phyloP scores from a whole-genome alignment of 2,113 vertebrate species.

The Leptobrachium leishanense region DNA sequence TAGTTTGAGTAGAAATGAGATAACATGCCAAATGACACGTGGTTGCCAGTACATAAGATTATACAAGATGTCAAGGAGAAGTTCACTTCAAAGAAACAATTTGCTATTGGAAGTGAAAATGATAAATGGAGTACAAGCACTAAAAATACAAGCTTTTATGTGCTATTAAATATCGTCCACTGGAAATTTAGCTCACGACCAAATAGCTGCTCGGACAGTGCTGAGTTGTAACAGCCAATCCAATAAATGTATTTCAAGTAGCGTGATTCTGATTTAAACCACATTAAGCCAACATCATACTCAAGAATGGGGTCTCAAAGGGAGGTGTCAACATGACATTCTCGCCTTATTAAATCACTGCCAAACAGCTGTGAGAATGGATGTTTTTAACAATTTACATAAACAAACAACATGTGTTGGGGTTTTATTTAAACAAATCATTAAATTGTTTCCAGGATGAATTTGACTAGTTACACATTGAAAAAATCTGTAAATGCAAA shows the following conservation, averaged over 20 bases:
- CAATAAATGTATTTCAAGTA: not conserved
- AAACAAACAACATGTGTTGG: not conserved
- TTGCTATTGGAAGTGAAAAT: not conserved
- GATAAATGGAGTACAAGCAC: not conserved
- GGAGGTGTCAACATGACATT: not conserved
- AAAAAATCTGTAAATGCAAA: not conserved
- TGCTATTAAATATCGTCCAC: not conserved
- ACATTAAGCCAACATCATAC: not conserved
- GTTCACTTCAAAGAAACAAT: not conserved
- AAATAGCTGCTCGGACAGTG: not conserved
- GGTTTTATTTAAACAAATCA: not conserved
- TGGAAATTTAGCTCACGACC: too few species aligned
- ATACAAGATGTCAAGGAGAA: not conserved
- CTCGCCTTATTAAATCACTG: not conserved
- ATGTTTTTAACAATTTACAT: not conserved
- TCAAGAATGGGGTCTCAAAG: not conserved
- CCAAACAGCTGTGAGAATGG: not conserved
- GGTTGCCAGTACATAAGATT: not conserved
- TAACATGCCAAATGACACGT: too few species aligned
- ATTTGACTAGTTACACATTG: not conserved
- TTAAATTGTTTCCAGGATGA: not conserved
- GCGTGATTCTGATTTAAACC: not conserved
- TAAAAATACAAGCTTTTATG: not conserved
- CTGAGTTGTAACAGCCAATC: not conserved
- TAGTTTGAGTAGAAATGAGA: too few species aligned